Percentiles rank a stretch among this genome's conserved stretches.
phyloP scores from a whole-genome alignment of 2,113 vertebrate genomes.

The Tenebrosternarchus preto region DNA sequence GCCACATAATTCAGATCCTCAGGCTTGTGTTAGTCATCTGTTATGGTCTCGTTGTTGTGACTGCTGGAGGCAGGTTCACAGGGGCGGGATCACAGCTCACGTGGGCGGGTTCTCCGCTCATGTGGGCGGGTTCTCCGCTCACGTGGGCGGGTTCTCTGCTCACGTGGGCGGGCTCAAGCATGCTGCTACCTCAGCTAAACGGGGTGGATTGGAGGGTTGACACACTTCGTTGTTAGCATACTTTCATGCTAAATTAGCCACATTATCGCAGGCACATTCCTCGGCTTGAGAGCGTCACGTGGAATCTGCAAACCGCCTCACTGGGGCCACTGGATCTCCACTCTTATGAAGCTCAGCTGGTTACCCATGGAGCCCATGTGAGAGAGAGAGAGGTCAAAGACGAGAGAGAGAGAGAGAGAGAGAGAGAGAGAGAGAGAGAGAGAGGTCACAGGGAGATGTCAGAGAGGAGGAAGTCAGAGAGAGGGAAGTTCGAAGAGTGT shows the following conservation, averaged over 20 bases:
- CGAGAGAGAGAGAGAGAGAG: too few species aligned
- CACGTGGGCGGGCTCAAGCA: background rate
- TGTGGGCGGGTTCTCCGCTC: background rate
- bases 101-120: background rate
- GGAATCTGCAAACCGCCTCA: too few species aligned
- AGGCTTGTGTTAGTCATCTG: constrained; percentile 28
- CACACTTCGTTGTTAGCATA: background rate
- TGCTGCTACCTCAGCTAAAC: background rate
- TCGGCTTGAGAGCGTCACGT: background rate
- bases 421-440: too few species aligned
- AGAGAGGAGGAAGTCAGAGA: too few species aligned
- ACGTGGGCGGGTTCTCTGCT: background rate
- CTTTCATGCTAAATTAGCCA: background rate
- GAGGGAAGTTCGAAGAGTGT: constrained; percentile 31
- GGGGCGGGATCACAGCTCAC: background rate
- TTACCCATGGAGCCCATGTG: background rate
- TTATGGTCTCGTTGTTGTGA: constrained; percentile 10
- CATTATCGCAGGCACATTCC: constrained; percentile 4
- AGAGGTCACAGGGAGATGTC: too few species aligned
- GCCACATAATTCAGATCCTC: constrained; percentile 15
- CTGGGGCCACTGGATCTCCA: too few species aligned
- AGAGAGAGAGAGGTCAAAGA: background rate
- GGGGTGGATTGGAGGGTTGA: background rate
- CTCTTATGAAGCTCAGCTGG: constrained; percentile 19
- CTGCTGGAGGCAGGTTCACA: background rate